Base-by-base conservation (phyloP, 2,113 vertebrate genomes). In the Agelaius phoeniceus region DNA sequence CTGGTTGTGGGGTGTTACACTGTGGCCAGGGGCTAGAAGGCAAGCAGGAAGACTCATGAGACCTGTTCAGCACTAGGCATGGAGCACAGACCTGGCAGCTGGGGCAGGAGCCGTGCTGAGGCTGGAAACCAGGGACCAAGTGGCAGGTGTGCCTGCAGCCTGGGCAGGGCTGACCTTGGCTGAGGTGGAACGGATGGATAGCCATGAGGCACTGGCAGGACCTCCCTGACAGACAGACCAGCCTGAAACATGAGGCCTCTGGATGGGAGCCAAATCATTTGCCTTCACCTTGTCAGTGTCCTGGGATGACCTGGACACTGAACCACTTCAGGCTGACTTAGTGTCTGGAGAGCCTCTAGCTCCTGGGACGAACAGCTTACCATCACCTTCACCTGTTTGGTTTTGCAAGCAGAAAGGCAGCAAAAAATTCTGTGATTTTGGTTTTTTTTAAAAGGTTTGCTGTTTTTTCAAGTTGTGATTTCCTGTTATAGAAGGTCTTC, bases 261-360 rank as follows among this genome's bases (percentile, higher is more conserved):
- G 3, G n/a, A 71, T 2, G 1, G 54, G 44, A 91, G 84, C 75
- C 90, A 92, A 67, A 54, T 76, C 41, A 4, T 93, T 78, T 88
- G 44, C 68, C 62, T 57, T 71, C 2, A 44, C 71, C 52, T 85
- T 84, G 93, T 87, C 68, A n/a, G 65, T 86, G 94, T 92, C 94
- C 96, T 87, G 93, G 91, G 73, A 89, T 87, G 86, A 96, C 94
- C 91, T 72, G 69, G 76, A 81, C 52, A 48, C 65, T 21, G 73
- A 93, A 80, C 65, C 52, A 44, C 49, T 88, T 91, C 35, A 58
- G 72, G 41, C 71, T 85, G 75, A 66, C 48, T 81, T 1, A 10
- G 28, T n/a, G 39, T 27, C 66, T 90, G 69, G 48, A 84, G 54
- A 93, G 31, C 37, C 55, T 51, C 43, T 48, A 39, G 39, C 57